Conservation (phyloP, 2,888 invertebrate species). For the Piscicola geometra region DNA sequence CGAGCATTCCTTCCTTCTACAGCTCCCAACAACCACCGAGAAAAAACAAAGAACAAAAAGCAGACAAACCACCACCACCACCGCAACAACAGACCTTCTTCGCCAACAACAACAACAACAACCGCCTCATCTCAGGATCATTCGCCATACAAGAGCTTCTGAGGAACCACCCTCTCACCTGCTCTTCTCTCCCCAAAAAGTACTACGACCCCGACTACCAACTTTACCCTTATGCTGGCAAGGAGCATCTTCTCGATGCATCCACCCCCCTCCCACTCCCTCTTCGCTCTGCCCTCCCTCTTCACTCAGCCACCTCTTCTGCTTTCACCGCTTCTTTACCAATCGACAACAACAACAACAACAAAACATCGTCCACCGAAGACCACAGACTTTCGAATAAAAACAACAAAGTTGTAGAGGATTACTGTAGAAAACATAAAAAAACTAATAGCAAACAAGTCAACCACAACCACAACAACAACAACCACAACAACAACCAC, state of each 20-base stretch:
- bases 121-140: background rate
- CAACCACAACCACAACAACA: too few relatives aligned
- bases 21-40: too few relatives aligned
- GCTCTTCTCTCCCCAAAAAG: constrained; percentile 6
- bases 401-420: too few relatives aligned
- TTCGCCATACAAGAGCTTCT: constrained; percentile 32
- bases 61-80: background rate
- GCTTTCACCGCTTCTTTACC: background rate
- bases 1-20: background rate
- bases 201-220: constrained; percentile 23
- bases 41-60: background rate
- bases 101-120: constrained; percentile 1
- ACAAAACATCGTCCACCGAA: too few relatives aligned
- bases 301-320: background rate
- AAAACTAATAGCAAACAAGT: too few relatives aligned
- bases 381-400: too few relatives aligned
- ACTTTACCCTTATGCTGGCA: background rate
- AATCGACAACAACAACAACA: background rate
- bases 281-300: constrained; percentile 1
- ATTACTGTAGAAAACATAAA: too few relatives aligned
- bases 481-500: too few relatives aligned
- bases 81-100: background rate
- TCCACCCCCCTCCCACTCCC: background rate
- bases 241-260: background rate
- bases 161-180: constrained; percentile 23